Base-by-base conservation (phyloP, 2,113 vertebrate genomes). In the Plotosus lineatus region DNA sequence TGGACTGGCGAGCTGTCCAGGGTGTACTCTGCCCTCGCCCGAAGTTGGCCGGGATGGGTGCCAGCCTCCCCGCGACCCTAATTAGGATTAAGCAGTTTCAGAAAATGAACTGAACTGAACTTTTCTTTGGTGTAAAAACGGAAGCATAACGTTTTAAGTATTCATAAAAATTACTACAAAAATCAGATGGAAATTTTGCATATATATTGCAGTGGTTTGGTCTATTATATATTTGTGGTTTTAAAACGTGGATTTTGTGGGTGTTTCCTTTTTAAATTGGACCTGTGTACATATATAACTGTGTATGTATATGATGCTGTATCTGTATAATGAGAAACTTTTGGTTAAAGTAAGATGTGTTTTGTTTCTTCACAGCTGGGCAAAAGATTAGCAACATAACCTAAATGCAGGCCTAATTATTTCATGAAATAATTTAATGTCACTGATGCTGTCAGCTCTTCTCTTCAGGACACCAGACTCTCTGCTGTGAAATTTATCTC, bases 361-460 rank as follows among this genome's bases (percentile, higher is more conserved):
- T 51, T 17, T 75, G 46, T 55, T 46, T 51, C 21, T 69, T 77
- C n/a, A 21, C 46, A 69, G 56, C 44, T 48, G 48, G 75, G 40
- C 44, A 82, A 89, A 83, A 88, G 91, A 90, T 87, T 86, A 88
- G 88, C 83, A 83, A 88, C 86, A 85, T 86, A 92, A 88, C 89
- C 91, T 42, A 78, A 90, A 80, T 51, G 75, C 69, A 61, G 92
- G 90, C 92, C 91, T 94, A 94, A 95, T 94, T 94, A 92, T 89
- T 88, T 89, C 91, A 91, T 87, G 92, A 89, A 95, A 92, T 93
- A 94, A 94, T 95, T 93, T 93, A 94, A 92, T 91, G 88, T 86
- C 92, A 88, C 88, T 92, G 91, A 94, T 92, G 91, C 89, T 88
- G 90, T 88, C 85, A 90, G 88, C 84, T 90, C 89, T 87, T 91